These are phyloP conservation scores for Apeira syringaria DNA, from an alignment of 2,888 invertebrate species.

Conservation along the genomic window DNA sequence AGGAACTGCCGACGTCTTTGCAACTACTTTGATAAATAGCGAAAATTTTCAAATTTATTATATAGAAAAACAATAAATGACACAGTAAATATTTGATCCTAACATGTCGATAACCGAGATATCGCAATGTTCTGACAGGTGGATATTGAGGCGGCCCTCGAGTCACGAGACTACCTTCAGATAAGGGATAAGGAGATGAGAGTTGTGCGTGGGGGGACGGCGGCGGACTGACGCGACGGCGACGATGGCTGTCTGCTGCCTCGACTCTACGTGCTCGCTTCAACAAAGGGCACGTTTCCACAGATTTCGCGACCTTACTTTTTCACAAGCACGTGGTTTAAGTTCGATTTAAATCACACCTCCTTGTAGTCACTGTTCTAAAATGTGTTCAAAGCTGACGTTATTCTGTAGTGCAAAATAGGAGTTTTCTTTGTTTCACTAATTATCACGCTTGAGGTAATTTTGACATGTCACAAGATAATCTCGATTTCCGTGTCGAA, in stretches of 20 bases:
- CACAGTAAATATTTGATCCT: conserved; percentile 49
- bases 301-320: conserved; percentile 48
- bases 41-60: conserved; percentile 43
- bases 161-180: conserved; percentile 60
- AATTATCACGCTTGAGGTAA: conserved; percentile 48
- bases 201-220: conserved; percentile 40
- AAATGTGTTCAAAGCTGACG: conserved; percentile 35
- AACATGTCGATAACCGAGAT: conserved; percentile 46
- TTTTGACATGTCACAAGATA: conserved; percentile 41
- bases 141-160: conserved; percentile 34
- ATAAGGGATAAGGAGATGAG: conserved; percentile 66
- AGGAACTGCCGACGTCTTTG: conserved; percentile 30
- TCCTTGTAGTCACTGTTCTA: conserved; percentile 23
- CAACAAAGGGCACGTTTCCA: conserved; percentile 54
- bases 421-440: conserved; percentile 48
- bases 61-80: conserved; percentile 38
- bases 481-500: conserved; percentile 31
- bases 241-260: conserved; percentile 39
- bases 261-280: conserved; percentile 53
- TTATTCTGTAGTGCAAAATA: conserved; percentile 33
- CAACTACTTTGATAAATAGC: conserved; percentile 31
- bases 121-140: conserved; percentile 42
- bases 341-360: conserved; percentile 30
- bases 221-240: conserved; percentile 50
- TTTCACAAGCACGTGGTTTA: conserved; percentile 46